Evolutionary conservation across 2,797 vertebrate genomes (phyloP).

Genomic region (Gephyroberyx darwinii): DNA sequence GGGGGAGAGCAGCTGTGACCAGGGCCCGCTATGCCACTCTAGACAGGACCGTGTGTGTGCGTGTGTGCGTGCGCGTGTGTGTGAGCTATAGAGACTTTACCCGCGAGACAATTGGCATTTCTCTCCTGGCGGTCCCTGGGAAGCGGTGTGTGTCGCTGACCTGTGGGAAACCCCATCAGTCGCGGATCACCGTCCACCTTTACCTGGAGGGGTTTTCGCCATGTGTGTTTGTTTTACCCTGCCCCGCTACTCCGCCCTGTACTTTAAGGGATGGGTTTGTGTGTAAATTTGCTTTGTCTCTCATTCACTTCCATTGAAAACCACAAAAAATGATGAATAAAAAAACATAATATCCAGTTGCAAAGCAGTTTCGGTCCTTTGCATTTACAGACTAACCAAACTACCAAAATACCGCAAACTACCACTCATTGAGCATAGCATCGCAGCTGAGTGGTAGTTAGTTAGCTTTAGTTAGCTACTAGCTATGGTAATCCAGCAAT

Average conservation of each 20-base stretch:
- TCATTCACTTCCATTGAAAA: too few species aligned
- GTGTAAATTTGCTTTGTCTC: not conserved
- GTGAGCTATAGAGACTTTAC: slow-evolving; percentile 59
- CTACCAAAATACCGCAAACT: too few species aligned
- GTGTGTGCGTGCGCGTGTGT: slow-evolving; percentile 27
- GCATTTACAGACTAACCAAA: too few species aligned
- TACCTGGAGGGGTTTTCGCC: slow-evolving; percentile 42
- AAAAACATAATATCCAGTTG: too few species aligned
- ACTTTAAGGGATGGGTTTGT: slow-evolving; percentile 2
- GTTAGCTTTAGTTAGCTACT: too few species aligned
- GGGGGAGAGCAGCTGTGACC: slow-evolving; percentile 84
- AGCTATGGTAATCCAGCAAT: too few species aligned
- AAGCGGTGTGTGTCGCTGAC: slow-evolving; percentile 68
- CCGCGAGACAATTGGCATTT: slow-evolving; percentile 75
- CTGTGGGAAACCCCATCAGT: slow-evolving; percentile 72
- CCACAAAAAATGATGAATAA: too few species aligned
- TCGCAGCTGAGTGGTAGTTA: too few species aligned
- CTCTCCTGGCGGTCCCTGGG: slow-evolving; percentile 69
- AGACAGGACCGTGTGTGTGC: slow-evolving; percentile 62
- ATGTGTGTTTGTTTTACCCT: slow-evolving; percentile 52
- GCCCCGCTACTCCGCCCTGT: slow-evolving; percentile 7
- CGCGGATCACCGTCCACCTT: slow-evolving; percentile 44
- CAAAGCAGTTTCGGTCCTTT: too few species aligned
- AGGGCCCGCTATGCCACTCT: slow-evolving; percentile 72
- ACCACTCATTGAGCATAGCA: too few species aligned